These are phyloP conservation scores for Elgaria multicarinata DNA, from an alignment of 2,113 vertebrate species.

Conservation along the genomic window DNA sequence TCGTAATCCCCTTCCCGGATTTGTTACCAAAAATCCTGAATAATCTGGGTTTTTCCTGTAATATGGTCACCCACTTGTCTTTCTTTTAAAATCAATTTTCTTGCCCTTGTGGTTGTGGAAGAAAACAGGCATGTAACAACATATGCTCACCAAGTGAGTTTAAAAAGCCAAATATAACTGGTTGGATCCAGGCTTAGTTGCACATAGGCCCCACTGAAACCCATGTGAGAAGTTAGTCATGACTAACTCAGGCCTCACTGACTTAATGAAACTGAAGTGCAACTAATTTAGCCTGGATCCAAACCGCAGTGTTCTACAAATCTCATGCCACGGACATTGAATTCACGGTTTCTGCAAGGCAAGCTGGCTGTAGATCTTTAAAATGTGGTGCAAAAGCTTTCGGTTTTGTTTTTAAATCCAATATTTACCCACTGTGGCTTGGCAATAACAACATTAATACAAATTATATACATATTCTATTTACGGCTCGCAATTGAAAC, in stretches of 20 bases:
- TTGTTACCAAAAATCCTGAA: no score
- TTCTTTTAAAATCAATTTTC: background rate
- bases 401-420: background rate
- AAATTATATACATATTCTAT: background rate
- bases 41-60: no score
- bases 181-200: background rate
- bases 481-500: background rate
- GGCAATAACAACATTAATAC: background rate
- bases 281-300: background rate
- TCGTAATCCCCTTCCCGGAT: no score
- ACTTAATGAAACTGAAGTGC: background rate
- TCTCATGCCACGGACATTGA: background rate
- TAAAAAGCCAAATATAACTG: background rate
- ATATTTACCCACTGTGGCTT: background rate
- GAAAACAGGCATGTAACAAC: background rate
- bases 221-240: background rate
- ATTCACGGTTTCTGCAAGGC: background rate
- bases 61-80: no score
- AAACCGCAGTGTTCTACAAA: background rate
- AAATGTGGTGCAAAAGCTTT: background rate
- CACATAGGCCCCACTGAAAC: background rate
- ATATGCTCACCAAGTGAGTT: background rate
- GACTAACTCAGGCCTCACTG: background rate
- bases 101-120: background rate
- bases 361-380: background rate